Evolutionary conservation across 2,888 invertebrate species (phyloP), one percentile per base, ranked within the genome.

Genomic region (Helobdella robusta): DNA sequence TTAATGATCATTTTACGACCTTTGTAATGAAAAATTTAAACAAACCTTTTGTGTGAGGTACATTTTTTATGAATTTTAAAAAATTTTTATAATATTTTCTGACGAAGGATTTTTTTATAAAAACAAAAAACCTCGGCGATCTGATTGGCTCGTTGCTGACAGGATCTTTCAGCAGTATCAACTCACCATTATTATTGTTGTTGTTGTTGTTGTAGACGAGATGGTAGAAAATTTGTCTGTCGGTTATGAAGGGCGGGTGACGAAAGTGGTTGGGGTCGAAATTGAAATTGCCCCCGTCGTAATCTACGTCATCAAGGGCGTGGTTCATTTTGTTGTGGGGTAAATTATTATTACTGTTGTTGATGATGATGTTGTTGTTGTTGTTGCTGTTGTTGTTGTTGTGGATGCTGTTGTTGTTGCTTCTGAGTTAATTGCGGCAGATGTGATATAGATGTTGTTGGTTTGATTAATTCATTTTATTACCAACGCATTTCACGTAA

Each of bases 191-290:
- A 68, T 48, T 15, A 48, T 2, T 4, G 48, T 40, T 40, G 11
- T 40, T 15, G 25, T 48, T 6, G 5, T 18, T 2, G 1, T 48
- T 18, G n/a, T 23, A 48, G 30, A 63, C 66, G 35, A 75, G 69
- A 56, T 74, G 74, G 66, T 75, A 75, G 15, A 73, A 64, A 60
- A 70, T 74, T 60, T 75, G 74, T 0, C 69, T 68, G 64, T 74
- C 75, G 0, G 73, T 74, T 70, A 75, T 67, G 72, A 71, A 73
- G 15, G 69, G 63, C 0, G 76, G 76, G 65, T 74, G 75, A 0
- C 72, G 68, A 32, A 60, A 59, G n/a, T 69, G 67, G 25, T 59
- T 64, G 23, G 68, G 68, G 59, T 72, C 69, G 23, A 68, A 65
- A 63, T 71, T 74, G 69, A 75, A 75, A 67, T 73, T 68, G 48